Evolutionary conservation across 2,113 vertebrate genomes (phyloP), one percentile per base, ranked within the genome.

Genomic region (Cryptoleucopteryx plumbea): DNA sequence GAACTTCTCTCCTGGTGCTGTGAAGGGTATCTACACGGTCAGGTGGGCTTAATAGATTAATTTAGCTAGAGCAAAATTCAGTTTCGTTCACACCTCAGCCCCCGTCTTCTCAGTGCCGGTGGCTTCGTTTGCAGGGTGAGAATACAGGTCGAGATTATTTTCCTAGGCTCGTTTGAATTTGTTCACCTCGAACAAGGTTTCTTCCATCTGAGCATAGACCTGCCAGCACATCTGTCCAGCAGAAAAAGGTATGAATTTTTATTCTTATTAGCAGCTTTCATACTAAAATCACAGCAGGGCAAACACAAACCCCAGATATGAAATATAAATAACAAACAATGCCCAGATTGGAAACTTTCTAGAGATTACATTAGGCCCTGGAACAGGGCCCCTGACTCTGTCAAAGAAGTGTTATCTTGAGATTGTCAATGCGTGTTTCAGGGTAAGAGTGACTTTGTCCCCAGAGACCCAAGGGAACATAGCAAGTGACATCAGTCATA

Each of bases 381-480:
- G 50, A 82, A 84, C 52, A 50, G 65, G 85, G 92, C 94, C 95
- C 67, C 86, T 86, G 85, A 61, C 71, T 94, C 90, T 87, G 96
- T 96, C 97, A 96, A 81, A 95, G 80, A 88, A 94, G 92, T 92
- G 94, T 96, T 97, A 97, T 97, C 94, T 97, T 97, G 96, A 97
- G 88, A 96, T 94, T 96, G 97, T 96, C 96, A 95, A 94, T 97
- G 93, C 79, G 56, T 72, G 84, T 84, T 97, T 78, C 94, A 94
- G 82, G 71, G 91, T 84, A 96, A 91, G 91, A 97, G 90, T 82
- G 95, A 88, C 85, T 95, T 87, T 96, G 94, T 96, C 95, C 94
- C 94, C 65, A 45, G 94, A 72, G 95, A 97, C 84, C 85, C 56
- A 48, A 75, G 56, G 63, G 88, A 94, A 91, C 71, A 63, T 86